Evolutionary conservation across 2,888 invertebrate genomes (phyloP).

Genomic region (Trilocha varians): DNA sequence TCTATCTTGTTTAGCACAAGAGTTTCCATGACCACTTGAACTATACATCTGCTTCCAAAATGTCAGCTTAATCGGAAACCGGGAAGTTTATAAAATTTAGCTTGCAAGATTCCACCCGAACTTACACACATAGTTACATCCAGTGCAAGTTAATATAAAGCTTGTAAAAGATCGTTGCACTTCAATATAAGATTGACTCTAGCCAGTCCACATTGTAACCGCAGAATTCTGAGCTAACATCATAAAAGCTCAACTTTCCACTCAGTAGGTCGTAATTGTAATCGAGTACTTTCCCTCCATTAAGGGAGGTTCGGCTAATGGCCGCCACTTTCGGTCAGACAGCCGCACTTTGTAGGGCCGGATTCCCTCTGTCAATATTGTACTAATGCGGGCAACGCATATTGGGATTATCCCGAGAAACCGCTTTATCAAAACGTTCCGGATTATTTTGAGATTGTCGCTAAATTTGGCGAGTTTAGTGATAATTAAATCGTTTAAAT

Average conservation of each 20-base stretch:
- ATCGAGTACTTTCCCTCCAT: constrained; percentile 55
- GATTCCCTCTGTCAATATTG: constrained; percentile 20
- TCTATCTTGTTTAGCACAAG: no score
- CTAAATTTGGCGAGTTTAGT: background rate
- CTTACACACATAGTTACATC: no score
- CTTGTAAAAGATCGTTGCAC: no score
- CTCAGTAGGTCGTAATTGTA: constrained; percentile 45
- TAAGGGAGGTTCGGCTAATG: constrained; percentile 27
- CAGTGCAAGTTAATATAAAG: no score
- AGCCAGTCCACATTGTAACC: constrained; percentile 1
- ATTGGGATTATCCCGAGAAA: background rate
- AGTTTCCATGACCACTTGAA: no score
- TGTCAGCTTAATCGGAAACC: no score
- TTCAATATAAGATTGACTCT: no score
- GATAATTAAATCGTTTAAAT: background rate
- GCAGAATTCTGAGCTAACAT: constrained; percentile 16
- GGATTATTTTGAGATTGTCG: background rate
- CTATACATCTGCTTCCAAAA: no score
- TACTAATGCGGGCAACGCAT: constrained; percentile 15
- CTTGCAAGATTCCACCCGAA: no score
- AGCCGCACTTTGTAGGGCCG: constrained; percentile 19
- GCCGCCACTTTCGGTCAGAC: constrained; percentile 18
- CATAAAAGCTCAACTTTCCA: constrained; percentile 45
- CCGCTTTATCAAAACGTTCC: background rate
- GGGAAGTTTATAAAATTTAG: no score